Evolutionary conservation across 1,140 invertebrate species (phyloP).

Genomic region (Notospermus geniculatus): DNA sequence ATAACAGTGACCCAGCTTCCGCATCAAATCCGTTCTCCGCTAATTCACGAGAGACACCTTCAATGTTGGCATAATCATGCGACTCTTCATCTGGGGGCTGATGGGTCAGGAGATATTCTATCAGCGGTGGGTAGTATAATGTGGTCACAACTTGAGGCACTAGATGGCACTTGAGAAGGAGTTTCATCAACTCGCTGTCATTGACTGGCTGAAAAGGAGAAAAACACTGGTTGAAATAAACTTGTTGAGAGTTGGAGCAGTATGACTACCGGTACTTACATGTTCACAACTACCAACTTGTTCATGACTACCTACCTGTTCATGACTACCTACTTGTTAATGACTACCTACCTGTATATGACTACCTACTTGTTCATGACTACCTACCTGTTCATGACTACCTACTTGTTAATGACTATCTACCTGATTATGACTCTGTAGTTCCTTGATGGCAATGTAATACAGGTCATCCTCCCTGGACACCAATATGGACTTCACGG

Average conservation of each 20-base stretch:
- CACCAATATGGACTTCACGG: slow-evolving; percentile 29
- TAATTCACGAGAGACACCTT: slow-evolving; percentile 25
- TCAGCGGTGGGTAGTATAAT: slow-evolving; percentile 26
- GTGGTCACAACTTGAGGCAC: slow-evolving; percentile 23
- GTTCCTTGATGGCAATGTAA: slow-evolving; percentile 17
- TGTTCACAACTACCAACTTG: neutral
- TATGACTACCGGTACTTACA: neutral
- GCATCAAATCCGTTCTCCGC: slow-evolving; percentile 29
- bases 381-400: neutral
- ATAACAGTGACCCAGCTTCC: slow-evolving; percentile 36
- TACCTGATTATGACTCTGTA: slow-evolving; percentile 24
- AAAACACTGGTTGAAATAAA: neutral
- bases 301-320: neutral
- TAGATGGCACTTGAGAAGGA: slow-evolving; percentile 29
- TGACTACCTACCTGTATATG: neutral
- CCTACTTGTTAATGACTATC: neutral
- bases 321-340: neutral
- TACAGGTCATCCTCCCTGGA: slow-evolving; percentile 26
- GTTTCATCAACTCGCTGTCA: slow-evolving; percentile 26
- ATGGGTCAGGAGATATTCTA: slow-evolving; percentile 27
- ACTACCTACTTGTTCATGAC: neutral
- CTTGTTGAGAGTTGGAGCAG: neutral
- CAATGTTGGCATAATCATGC: slow-evolving; percentile 21
- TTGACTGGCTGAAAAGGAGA: slow-evolving; percentile 15
- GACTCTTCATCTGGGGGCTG: slow-evolving; percentile 16